These are phyloP conservation scores for Coreius guichenoti DNA, from an alignment of 2,797 vertebrate genomes.

Conservation along the genomic window DNA sequence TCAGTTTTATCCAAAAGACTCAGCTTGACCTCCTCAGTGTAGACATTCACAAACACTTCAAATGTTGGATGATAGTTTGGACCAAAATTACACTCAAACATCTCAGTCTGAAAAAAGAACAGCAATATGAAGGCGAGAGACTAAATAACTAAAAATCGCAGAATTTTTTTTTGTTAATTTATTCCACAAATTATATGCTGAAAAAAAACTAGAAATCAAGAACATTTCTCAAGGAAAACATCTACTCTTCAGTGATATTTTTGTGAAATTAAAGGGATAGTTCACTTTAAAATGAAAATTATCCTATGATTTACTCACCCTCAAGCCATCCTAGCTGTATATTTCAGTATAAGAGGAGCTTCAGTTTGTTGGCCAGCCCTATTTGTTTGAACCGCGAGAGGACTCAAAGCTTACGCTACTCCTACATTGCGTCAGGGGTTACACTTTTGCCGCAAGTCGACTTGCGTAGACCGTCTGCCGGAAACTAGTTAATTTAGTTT, in stretches of 20 bases:
- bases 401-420: too few relatives aligned
- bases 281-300: too few relatives aligned
- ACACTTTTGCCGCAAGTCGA: too few relatives aligned
- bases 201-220: background rate
- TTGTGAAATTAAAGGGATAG: too few relatives aligned
- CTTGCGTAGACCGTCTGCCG: too few relatives aligned
- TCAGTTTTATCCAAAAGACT: slow-evolving; percentile 26
- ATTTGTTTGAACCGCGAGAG: too few relatives aligned
- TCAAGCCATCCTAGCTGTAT: too few relatives aligned
- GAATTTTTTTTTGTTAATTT: background rate
- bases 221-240: background rate
- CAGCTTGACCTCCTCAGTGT: slow-evolving; percentile 1
- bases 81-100: slow-evolving; percentile 24
- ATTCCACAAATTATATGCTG: background rate
- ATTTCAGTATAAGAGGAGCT: too few relatives aligned
- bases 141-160: background rate
- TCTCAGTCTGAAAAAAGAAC: slow-evolving; percentile 1
- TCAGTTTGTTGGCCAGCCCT: too few relatives aligned
- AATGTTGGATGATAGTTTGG: slow-evolving; percentile 51
- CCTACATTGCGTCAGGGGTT: too few relatives aligned
- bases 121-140: background rate
- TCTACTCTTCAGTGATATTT: background rate
- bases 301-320: too few relatives aligned
- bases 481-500: too few relatives aligned
- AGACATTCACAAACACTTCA: slow-evolving; percentile 17